Conservation (phyloP, 2,113 vertebrate genomes). For the Meles meles region DNA sequence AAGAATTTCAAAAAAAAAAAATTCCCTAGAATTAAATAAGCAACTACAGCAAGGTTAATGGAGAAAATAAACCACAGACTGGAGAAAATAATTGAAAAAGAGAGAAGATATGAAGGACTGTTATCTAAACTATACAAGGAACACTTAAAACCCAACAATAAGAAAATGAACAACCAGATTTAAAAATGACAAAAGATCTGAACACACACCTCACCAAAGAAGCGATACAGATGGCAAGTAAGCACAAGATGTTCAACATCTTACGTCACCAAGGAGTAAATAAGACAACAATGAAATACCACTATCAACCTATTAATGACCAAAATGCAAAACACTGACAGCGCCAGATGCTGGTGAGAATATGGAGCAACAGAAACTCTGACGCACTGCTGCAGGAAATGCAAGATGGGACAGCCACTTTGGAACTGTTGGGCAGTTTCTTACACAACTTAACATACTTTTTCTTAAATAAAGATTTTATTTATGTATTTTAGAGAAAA, state of each 20-base stretch:
- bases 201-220: background rate
- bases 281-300: background rate
- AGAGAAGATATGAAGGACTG: background rate
- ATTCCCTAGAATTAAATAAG: background rate
- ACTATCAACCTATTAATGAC: background rate
- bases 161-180: background rate
- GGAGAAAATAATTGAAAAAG: background rate
- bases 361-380: background rate
- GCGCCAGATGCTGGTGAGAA: background rate
- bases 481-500: background rate
- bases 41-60: background rate
- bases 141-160: background rate
- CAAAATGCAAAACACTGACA: background rate
- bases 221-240: background rate
- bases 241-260: background rate
- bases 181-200: background rate
- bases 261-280: background rate
- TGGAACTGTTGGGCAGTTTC: background rate
- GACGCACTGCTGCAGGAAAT: background rate
- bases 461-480: background rate
- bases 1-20: background rate
- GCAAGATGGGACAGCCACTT: background rate
- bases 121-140: background rate
- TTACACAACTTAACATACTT: background rate
- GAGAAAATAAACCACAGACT: background rate